These are phyloP conservation scores for Campaea margaritaria DNA, from an alignment of 2,888 invertebrate genomes.

Conservation along the genomic window DNA sequence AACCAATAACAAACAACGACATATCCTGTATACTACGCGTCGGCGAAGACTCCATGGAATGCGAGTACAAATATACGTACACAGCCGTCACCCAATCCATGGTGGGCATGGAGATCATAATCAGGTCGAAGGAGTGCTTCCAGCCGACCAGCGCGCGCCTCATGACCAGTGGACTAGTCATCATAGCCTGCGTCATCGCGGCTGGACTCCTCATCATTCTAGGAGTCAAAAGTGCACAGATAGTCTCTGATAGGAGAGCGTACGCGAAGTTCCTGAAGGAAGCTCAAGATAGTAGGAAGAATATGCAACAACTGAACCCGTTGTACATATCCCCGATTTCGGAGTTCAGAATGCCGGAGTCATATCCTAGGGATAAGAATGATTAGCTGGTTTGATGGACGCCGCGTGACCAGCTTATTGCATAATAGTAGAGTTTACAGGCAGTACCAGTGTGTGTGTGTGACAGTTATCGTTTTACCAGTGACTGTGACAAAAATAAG, in stretches of 20 bases:
- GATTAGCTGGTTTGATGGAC: constrained; percentile 48
- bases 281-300: constrained; percentile 69
- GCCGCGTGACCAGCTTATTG: too few relatives aligned
- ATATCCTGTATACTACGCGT: constrained; percentile 68
- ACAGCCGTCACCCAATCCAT: constrained; percentile 57
- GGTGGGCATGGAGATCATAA: constrained; percentile 67
- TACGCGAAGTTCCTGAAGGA: constrained; percentile 81
- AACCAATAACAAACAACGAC: constrained; percentile 47
- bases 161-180: constrained; percentile 65
- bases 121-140: constrained; percentile 68
- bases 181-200: constrained; percentile 76
- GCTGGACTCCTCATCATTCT: constrained; percentile 76
- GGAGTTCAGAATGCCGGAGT: constrained; percentile 82
- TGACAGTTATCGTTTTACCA: too few relatives aligned
- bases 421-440: too few relatives aligned
- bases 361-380: constrained; percentile 73
- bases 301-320: constrained; percentile 83
- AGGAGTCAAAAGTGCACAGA: constrained; percentile 69
- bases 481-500: too few relatives aligned
- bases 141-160: constrained; percentile 69
- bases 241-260: constrained; percentile 80
- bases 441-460: too few relatives aligned
- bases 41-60: constrained; percentile 61
- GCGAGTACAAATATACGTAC: constrained; percentile 76
- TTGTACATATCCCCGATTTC: constrained; percentile 87